A percentile compares a stretch with the other conserved stretches of the same genome.
phyloP scores from a whole-genome alignment of 1,140 invertebrate genomes.

The Aphelenchoides besseyi region DNA sequence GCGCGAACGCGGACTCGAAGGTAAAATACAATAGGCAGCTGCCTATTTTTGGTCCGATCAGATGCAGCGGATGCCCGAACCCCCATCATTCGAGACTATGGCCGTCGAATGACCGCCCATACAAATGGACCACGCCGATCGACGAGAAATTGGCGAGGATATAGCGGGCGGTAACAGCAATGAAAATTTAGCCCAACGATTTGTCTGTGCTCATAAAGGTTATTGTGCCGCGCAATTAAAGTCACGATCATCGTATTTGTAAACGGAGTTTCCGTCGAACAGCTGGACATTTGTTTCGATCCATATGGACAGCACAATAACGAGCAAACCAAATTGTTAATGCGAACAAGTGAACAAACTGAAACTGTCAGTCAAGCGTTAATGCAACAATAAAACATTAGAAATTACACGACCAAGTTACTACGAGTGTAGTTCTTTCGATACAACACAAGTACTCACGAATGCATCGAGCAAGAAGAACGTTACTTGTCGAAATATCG shows the following conservation, averaged over 20 bases:
- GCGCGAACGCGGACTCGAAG: background rate
- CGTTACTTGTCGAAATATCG: too few relatives aligned
- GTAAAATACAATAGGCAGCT: background rate
- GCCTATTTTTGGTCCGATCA: too few relatives aligned
- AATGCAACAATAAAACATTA: too few relatives aligned
- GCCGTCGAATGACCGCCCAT: background rate
- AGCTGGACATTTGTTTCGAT: background rate
- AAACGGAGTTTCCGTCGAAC: background rate
- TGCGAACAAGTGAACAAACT: too few relatives aligned
- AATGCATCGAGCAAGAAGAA: too few relatives aligned
- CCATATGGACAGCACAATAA: background rate
- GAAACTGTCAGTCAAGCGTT: too few relatives aligned
- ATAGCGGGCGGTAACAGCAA: too few relatives aligned
- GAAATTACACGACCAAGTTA: too few relatives aligned
- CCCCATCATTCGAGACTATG: background rate
- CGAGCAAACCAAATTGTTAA: too few relatives aligned
- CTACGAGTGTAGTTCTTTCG: too few relatives aligned
- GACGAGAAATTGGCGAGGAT: too few relatives aligned
- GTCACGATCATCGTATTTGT: background rate
- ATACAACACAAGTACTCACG: too few relatives aligned
- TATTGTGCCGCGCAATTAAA: slow-evolving; percentile 1
- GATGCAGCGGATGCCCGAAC: background rate
- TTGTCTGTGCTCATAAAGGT: background rate
- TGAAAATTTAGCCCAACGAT: background rate
- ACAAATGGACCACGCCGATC: background rate